Conservation (phyloP, 2,888 invertebrate species). For the Agrotis exclamationis region DNA sequence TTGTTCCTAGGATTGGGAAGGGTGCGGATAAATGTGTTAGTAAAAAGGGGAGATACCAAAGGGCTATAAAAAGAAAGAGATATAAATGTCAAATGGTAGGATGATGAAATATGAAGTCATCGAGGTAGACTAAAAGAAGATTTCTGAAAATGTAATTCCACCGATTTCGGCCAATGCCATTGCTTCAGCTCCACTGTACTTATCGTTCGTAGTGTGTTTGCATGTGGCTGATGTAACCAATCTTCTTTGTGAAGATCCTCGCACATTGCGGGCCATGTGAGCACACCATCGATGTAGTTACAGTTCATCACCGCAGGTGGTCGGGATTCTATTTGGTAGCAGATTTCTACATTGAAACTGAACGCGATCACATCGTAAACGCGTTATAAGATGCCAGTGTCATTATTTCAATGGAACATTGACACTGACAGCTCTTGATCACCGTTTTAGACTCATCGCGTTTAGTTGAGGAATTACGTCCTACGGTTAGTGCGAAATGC, state of each 20-base stretch:
- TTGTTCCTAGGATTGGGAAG: constrained; percentile 33
- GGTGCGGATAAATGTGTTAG: not conserved
- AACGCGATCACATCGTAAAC: not conserved
- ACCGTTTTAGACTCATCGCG: not conserved
- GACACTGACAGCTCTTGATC: not conserved
- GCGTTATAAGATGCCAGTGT: not conserved
- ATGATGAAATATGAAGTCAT: not conserved
- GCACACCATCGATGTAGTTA: too few species aligned
- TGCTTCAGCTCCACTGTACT: too few species aligned
- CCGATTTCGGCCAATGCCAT: too few species aligned
- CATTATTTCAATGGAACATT: not conserved
- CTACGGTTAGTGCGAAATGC: not conserved
- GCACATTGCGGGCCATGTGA: too few species aligned
- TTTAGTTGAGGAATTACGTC: not conserved
- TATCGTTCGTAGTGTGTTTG: too few species aligned
- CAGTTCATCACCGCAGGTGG: too few species aligned
- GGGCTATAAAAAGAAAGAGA: not conserved
- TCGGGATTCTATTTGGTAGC: too few species aligned
- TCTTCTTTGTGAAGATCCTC: too few species aligned
- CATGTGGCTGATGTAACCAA: too few species aligned
- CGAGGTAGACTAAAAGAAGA: not conserved
- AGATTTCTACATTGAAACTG: not conserved
- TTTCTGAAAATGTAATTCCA: too few species aligned
- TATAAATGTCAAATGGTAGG: constrained; percentile 1
- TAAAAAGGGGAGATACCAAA: not conserved